A percentile compares a stretch with the other conserved stretches of the same genome.
Conservation (phyloP, 2,113 vertebrate species). For the Gadus macrocephalus region DNA sequence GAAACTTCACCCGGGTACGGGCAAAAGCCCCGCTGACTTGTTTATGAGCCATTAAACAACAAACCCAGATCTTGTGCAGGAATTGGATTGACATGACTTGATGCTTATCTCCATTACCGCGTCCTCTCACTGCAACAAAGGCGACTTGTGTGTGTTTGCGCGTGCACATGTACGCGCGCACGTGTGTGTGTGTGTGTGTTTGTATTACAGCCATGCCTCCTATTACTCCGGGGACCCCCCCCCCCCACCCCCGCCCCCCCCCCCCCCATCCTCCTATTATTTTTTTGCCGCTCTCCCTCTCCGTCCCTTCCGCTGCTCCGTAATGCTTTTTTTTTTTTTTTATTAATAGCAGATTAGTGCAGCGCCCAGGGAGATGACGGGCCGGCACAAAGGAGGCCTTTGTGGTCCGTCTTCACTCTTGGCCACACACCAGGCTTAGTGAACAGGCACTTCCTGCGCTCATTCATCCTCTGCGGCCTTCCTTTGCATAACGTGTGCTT, state of each 20-base stretch:
- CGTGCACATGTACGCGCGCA: not conserved
- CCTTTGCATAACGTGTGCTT: constrained; percentile 68
- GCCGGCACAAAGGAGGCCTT: constrained; percentile 71
- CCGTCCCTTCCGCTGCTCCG: constrained; percentile 49
- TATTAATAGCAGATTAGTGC: constrained; percentile 78
- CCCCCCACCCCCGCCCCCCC: too few species aligned
- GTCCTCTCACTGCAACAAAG: constrained; percentile 49
- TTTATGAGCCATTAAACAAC: constrained; percentile 40
- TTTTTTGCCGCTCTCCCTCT: constrained; percentile 40
- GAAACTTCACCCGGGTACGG: constrained; percentile 90
- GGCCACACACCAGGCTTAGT: constrained; percentile 78
- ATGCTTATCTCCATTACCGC: constrained; percentile 36
- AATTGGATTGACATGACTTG: constrained; percentile 26
- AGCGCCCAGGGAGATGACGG: constrained; percentile 62
- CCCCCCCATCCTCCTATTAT: too few species aligned
- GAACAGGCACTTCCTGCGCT: constrained; percentile 76
- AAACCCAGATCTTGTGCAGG: constrained; percentile 32
- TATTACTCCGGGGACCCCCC: too few species aligned
- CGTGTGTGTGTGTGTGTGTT: not conserved
- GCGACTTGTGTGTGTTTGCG: constrained; percentile 44
- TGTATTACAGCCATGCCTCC: not conserved
- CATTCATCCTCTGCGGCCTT: constrained; percentile 70
- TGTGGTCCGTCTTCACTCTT: constrained; percentile 73
- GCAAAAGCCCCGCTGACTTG: constrained; percentile 53
- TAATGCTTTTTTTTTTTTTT: constrained; percentile 40